Evolutionary conservation across 2,888 invertebrate species (phyloP), one percentile per base, ranked within the genome.

Genomic region (Frankliniella intonsa): DNA sequence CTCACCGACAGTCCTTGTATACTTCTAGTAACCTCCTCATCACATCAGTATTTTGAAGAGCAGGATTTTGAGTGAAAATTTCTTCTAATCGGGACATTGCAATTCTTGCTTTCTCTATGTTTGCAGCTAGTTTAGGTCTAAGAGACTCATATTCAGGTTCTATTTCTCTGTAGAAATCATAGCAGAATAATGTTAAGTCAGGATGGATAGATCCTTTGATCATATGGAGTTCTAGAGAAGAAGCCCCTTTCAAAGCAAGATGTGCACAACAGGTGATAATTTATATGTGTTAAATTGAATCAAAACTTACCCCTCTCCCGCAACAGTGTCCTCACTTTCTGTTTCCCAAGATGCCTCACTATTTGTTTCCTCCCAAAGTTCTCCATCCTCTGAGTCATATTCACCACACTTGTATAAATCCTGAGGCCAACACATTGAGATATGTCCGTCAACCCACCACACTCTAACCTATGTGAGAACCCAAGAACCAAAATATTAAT

Each of bases 361-460:
- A 0, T 92, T 92, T 81, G 89, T 90, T 82, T 85, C 86, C 83
- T 89, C 89, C 92, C 93, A 94, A 62, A 94, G 89, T 86, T 93
- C 93, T 55, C 93, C 93, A 84, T 94, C 94, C 82, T 94, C 94
- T 0, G 92, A 84, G 82, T 85, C 85, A 82, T 85, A 85, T 51
- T 86, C 85, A 38, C 85, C 86, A 86, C 90, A 90, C 89, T 94
- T 94, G 86, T 95, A 96, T 14, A 97, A 89, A 88, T 96, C 95
- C 87, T 97, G 97, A 0, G 98, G 98, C 94, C 95, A 97, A 87
- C 96, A 97, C 90, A 94, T 93, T 84, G 95, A 95, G 11, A 93
- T 92, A 84, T 92, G 93, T 17, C 94, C 94, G 86, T 95, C 94
- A 0, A 95, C 94, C 98, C 97, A 98, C 92, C 95, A 94, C n/a